Base-by-base conservation (phyloP, 2,888 invertebrate species). In the Esperia sulphurella region DNA sequence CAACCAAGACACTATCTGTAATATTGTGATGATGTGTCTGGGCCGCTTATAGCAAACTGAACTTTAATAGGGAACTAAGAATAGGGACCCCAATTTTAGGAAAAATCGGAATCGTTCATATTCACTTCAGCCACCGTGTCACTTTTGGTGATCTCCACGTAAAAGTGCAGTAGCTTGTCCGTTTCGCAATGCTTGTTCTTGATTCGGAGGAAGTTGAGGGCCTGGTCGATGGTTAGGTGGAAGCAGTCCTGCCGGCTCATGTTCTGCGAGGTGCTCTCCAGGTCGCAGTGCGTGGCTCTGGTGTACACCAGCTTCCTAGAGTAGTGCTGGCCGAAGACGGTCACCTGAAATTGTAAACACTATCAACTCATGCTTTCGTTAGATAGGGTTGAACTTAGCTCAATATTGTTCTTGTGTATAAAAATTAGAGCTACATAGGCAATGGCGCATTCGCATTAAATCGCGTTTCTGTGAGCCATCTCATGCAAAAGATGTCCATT, bases 181-280 rank as follows among this genome's bases (percentile, higher is more conserved):
- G 75, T 61, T 47, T 81, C 79, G 56, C 73, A 71, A 51, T 76
- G 71, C n/a, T 74, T 68, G 58, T 79, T 80, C 57, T 77, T 79
- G 51, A 68, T 59, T 21, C 83, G 70, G 9, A 83, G 65, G 71
- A 79, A 86, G 70, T 86, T 84, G 40, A 79, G 65, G 0, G 85
- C 80, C 58, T 86, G 84, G 48, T 86, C 85, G 8, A 82, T 64
- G 0, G 81, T 76, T 5, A 89, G 69, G 53, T 82, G 77, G 75
- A 88, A 89, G 65, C 86, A 86, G 57, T 87, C 88, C 59, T 83
- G 79, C 0, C 82, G 74, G 50, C 71, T 75, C 43, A 79, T 65
- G 60, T 75, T 82, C 7, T 79, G 54, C 0, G 79, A 63, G 0
- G 75, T 61, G 54, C 70, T 79, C 52, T 88, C 88, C n/a, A 86